Evolutionary conservation across 2,888 invertebrate species (phyloP), one percentile per base, ranked within the genome.

Genomic region (Troides aeacus): DNA sequence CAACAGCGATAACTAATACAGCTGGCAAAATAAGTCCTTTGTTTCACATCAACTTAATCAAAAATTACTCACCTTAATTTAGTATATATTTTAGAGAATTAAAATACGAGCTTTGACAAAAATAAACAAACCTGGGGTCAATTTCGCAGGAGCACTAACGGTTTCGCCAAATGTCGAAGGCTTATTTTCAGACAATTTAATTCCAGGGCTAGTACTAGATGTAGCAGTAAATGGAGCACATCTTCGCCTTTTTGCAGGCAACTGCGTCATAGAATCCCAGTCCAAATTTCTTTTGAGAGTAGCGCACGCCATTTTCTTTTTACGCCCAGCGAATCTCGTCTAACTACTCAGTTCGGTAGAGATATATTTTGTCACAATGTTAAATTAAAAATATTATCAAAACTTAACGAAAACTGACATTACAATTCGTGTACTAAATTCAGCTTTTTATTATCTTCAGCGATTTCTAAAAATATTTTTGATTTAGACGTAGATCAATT

Each of bases 201-300:
- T 86, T 78, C 93, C 84, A 84, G 93, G 87, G 87, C 94, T 90
- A 80, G 91, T 88, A 79, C 89, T 90, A 36, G 91, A 85, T 74
- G 87, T 88, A 76, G 95, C 94, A 81, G 97, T 96, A 93, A 97
- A 96, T 71, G 97, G 97, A 82, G 96, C 95, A 93, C 98, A 98
- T 93, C 98, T 95, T 89, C 98, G 95, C 84, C 98, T 94, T 92
- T 98, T 98, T 46, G 96, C 95, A 71, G 98, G 97, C 82, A 97
- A 93, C 84, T 96, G 96, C 85, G 96, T 96, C 90, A 98, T 95
- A 76, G 98, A 96, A 93, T 99, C 99, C 95, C 98, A 98, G 89
- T 99, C 99, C 85, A 98, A 94, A 87, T 96, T 96, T 90, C 99
- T 95, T 94, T 99, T 99, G 77, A 99, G 94, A 84, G 99, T 99